These are phyloP conservation scores for Leistus spinibarbis DNA, from an alignment of 2,888 invertebrate genomes.

Conservation along the genomic window DNA sequence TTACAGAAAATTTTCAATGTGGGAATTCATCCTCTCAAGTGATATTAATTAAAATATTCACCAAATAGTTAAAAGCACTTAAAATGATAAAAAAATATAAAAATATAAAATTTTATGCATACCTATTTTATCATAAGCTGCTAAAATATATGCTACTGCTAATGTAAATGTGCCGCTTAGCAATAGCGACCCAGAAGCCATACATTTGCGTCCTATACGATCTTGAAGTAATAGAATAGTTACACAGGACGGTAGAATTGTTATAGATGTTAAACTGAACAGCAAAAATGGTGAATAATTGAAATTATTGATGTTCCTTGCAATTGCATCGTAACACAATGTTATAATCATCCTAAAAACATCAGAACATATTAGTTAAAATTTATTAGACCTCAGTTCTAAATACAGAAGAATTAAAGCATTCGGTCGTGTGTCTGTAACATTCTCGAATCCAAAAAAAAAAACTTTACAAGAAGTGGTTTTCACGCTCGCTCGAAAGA, in stretches of 20 bases:
- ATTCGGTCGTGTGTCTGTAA: too few relatives aligned
- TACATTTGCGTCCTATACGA: constrained; percentile 59
- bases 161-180: constrained; percentile 61
- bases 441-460: too few relatives aligned
- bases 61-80: too few relatives aligned
- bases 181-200: constrained; percentile 62
- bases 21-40: too few relatives aligned
- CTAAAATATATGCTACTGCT: constrained; percentile 56
- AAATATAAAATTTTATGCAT: not conserved
- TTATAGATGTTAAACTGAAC: constrained; percentile 62
- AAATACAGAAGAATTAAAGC: too few relatives aligned
- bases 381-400: too few relatives aligned
- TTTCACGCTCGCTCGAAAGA: too few relatives aligned
- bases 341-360: constrained; percentile 64
- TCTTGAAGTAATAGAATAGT: constrained; percentile 57
- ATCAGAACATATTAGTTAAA: constrained; percentile 4
- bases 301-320: constrained; percentile 63
- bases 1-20: too few relatives aligned
- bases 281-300: constrained; percentile 63
- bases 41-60: too few relatives aligned
- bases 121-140: not conserved
- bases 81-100: too few relatives aligned
- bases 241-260: constrained; percentile 64
- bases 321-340: constrained; percentile 65
- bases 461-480: too few relatives aligned